These are phyloP conservation scores for Smithornis capensis DNA, from an alignment of 2,113 vertebrate genomes.

Conservation along the genomic window DNA sequence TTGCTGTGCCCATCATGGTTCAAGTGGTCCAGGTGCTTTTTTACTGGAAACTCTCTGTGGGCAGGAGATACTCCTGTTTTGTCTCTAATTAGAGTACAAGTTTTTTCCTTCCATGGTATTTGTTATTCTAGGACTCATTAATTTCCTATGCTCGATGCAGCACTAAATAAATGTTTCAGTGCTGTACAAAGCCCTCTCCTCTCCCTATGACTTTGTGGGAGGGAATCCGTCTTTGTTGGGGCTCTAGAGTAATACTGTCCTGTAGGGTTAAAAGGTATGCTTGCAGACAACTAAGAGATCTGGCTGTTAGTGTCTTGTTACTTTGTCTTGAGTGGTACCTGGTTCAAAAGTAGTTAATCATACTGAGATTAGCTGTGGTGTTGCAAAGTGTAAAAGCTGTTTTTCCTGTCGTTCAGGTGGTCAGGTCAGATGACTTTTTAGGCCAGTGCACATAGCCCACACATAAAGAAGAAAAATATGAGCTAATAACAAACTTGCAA, in stretches of 20 bases:
- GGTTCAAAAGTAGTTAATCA: not conserved
- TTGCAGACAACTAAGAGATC: not conserved
- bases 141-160: not conserved
- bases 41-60: not conserved
- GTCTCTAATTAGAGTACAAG: not conserved
- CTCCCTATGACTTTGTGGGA: not conserved
- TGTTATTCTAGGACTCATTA: not conserved
- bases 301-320: not conserved
- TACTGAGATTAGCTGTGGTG: not conserved
- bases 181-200: not conserved
- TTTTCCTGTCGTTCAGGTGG: not conserved
- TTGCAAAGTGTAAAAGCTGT: not conserved
- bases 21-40: not conserved
- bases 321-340: not conserved
- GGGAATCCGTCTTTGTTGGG: not conserved
- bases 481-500: not conserved
- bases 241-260: not conserved
- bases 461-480: not conserved
- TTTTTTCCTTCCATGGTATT: not conserved
- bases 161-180: not conserved
- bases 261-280: fast-evolving
- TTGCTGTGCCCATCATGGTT: not conserved
- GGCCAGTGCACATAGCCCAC: not conserved
- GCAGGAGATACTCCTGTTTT: not conserved
- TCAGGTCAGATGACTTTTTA: not conserved